Base-by-base conservation (phyloP, 2,888 invertebrate species). In the Brachypalpus laphriformis region DNA sequence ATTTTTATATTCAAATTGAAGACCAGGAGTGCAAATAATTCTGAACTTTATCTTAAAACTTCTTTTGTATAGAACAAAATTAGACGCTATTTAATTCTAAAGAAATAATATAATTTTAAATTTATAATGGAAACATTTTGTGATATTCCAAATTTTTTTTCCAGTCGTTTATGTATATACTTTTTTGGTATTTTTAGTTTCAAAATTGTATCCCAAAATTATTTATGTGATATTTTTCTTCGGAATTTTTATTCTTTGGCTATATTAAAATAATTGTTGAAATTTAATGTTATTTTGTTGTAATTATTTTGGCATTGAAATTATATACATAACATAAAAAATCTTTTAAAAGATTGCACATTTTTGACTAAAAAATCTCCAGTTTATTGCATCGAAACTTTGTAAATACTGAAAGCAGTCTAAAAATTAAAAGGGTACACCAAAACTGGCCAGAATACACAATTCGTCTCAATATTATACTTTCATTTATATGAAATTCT, bases 71-170 rank as follows among this genome's bases (percentile, higher is more conserved):
- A 54, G 42, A 56, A 18, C 1, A 31, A 56, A 14, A 28, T 31
- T 37, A 61, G 40, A 59, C 65, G 57, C 51, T 49, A 68, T 59
- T 59, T 57, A 56, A 31, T 11, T 18, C 25, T 56, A 51, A 70
- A 51, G n/a, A 25, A 34, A 11, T 28, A 22, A 34, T 65, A 54
- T 20, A 34, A 63, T 34, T 40, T 31, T 42, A 68, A 63, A 66
- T 66, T 37, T 40, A 51, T 57, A 37, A 71, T 61, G 59, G 75
- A 88, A 88, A 89, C 89, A 90, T 90, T 91, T 91, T 90, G 91
- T 91, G 91, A 91, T 91, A 90, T 87, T 88, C 89, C 89, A 90
- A 90, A 90, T 90, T 89, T 66, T 56, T 88, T 88, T 89, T 70
- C 68, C 56, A 65, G 49, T 70, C 20, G 45, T 70, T 70, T 57